Percentiles rank a stretch among this genome's conserved stretches.
phyloP scores from a whole-genome alignment of 2,113 vertebrate genomes.

The Oncorhynchus kisutch region DNA sequence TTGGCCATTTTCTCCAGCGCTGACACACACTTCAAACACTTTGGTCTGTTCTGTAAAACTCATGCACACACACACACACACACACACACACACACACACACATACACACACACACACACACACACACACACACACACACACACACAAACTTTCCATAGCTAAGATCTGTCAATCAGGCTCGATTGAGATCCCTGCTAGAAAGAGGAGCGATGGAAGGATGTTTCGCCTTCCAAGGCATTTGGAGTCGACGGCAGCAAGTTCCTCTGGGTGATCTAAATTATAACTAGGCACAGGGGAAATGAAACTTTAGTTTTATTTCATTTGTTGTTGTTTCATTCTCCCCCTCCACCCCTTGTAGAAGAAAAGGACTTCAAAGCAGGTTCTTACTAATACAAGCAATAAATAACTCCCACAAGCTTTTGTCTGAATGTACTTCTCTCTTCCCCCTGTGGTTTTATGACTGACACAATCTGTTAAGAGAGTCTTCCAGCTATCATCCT shows the following conservation, averaged over 20 bases:
- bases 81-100: conserved; percentile 17
- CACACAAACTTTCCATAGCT: neutral
- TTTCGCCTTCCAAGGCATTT: conserved; percentile 22
- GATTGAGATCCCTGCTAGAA: neutral
- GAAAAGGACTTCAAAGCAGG: conserved; percentile 59
- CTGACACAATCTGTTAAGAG: conserved; percentile 41
- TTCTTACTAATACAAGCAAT: conserved; percentile 61
- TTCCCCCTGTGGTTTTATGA: conserved; percentile 23
- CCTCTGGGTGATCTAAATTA: conserved; percentile 51
- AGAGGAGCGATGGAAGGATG: neutral
- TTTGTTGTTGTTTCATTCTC: conserved; percentile 31
- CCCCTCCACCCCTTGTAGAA: conserved; percentile 39
- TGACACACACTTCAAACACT: no score
- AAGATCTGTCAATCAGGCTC: no score
- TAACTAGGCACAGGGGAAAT: conserved; percentile 49
- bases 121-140: conserved; percentile 7
- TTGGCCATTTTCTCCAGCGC: neutral
- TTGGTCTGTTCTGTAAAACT: no score
- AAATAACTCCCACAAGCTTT: conserved; percentile 56
- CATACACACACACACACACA: conserved; percentile 19
- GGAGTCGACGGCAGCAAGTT: conserved; percentile 33
- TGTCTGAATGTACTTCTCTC: conserved; percentile 35
- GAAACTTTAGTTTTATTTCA: conserved; percentile 61
- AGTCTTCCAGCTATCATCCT: conserved; percentile 9
- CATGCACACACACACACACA: neutral